These are phyloP conservation scores for Oscheius sp. DNA, from an alignment of 1,140 invertebrate genomes.

Conservation along the genomic window DNA sequence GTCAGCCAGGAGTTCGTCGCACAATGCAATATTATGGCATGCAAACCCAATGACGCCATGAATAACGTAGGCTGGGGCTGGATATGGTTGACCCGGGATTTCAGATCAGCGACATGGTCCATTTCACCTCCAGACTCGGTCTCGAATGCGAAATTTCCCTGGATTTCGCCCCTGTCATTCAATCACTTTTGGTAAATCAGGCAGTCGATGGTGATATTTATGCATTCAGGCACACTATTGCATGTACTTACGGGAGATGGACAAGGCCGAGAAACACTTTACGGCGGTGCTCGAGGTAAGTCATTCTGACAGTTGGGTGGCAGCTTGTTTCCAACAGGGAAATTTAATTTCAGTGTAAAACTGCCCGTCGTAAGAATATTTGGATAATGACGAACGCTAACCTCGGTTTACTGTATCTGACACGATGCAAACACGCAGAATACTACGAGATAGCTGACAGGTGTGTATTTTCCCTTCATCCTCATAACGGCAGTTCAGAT, in stretches of 20 bases:
- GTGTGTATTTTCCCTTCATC: neutral
- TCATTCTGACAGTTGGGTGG: too few relatives aligned
- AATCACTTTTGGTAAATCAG: constrained; percentile 19
- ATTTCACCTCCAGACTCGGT: neutral
- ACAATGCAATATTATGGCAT: constrained; percentile 17
- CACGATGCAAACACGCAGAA: constrained; percentile 16
- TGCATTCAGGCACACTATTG: constrained; percentile 23
- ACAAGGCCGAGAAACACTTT: constrained; percentile 25
- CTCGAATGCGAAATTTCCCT: neutral
- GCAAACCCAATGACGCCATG: constrained; percentile 9
- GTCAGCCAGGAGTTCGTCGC: constrained; percentile 19
- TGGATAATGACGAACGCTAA: constrained; percentile 10
- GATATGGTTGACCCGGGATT: neutral
- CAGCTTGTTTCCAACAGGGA: too few relatives aligned
- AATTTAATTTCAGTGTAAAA: too few relatives aligned
- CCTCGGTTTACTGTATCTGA: constrained; percentile 16
- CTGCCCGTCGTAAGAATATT: neutral
- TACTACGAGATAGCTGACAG: constrained; percentile 23
- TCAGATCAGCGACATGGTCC: constrained; percentile 6
- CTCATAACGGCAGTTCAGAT: neutral
- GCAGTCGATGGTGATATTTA: too few relatives aligned
- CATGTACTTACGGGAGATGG: constrained; percentile 8
- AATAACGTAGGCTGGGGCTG: neutral
- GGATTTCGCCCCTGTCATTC: constrained; percentile 19
- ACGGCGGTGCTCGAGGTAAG: neutral